phyloP scores from a whole-genome alignment of 2,888 invertebrate species.

The Ormyrus rosae region DNA sequence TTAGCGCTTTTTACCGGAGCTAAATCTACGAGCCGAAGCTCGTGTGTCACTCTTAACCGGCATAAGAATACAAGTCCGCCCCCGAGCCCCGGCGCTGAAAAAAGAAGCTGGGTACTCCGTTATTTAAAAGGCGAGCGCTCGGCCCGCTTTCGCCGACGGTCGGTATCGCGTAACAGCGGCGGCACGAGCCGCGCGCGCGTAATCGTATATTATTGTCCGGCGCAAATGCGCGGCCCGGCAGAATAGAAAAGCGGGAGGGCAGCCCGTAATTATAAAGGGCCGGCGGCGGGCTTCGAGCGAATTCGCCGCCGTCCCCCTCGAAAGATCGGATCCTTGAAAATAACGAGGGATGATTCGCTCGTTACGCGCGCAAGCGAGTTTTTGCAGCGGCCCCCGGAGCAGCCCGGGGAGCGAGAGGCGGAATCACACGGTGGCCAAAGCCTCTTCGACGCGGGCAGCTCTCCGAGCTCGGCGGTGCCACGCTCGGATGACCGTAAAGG shows the following conservation, averaged over 20 bases:
- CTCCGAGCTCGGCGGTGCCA: conserved; percentile 59
- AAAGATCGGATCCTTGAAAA: conserved; percentile 20
- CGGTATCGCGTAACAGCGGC: conserved; percentile 5
- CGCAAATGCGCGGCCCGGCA: neutral
- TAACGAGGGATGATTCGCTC: conserved; percentile 28
- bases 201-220: conserved; percentile 15
- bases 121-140: conserved; percentile 13
- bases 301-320: neutral
- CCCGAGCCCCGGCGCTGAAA: too few relatives aligned
- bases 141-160: neutral
- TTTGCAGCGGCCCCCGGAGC: neutral
- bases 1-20: too few relatives aligned
- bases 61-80: too few relatives aligned
- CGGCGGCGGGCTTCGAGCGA: neutral
- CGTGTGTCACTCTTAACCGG: too few relatives aligned
- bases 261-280: conserved; percentile 2
- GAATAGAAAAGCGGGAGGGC: neutral
- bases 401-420: too few relatives aligned
- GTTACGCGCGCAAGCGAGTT: conserved; percentile 1
- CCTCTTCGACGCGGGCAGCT: neutral
- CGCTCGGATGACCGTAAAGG: conserved; percentile 36
- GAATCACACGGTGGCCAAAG: neutral
- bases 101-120: conserved; percentile 1
- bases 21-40: too few relatives aligned
- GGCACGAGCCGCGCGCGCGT: neutral